Evolutionary conservation across 1,140 invertebrate genomes (phyloP).

Genomic region (Pseudomyrmex gracilis): DNA sequence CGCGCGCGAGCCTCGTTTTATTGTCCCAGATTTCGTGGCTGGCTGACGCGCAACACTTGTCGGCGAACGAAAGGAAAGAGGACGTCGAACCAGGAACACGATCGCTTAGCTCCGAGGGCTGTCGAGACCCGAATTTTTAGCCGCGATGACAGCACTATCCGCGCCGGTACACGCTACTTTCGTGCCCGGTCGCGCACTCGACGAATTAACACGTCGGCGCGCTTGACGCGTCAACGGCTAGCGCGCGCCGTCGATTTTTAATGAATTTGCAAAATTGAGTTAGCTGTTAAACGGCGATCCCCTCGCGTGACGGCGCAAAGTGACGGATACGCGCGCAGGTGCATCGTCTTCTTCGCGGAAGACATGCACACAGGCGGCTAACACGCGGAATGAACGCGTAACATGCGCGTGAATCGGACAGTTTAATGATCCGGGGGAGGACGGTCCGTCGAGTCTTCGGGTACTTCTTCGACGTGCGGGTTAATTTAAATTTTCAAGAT

Average conservation of each 20-base stretch:
- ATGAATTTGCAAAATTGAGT: neutral
- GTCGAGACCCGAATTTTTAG: constrained; percentile 68
- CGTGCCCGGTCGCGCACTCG: constrained; percentile 7
- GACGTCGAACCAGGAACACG: constrained; percentile 72
- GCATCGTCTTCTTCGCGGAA: neutral
- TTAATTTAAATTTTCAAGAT: constrained; percentile 53
- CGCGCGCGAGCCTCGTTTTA: constrained; percentile 68
- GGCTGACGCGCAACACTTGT: neutral
- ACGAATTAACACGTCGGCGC: constrained; percentile 25
- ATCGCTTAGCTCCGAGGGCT: constrained; percentile 64
- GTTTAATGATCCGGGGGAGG: constrained; percentile 3
- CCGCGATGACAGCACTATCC: constrained; percentile 28
- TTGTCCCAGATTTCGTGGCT: constrained; percentile 68
- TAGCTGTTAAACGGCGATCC: neutral
- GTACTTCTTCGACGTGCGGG: constrained; percentile 19
- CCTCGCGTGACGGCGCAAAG: too few relatives aligned
- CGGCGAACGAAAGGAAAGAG: constrained; percentile 63
- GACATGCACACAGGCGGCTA: neutral
- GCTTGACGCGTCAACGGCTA: neutral
- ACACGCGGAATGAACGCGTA: neutral
- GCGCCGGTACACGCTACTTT: constrained; percentile 50
- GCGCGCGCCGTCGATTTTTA: neutral
- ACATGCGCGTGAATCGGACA: neutral
- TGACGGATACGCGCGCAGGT: neutral
- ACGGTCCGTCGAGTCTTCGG: constrained; percentile 13